phyloP scores from a whole-genome alignment of 2,113 vertebrate species.

The Erpornis zantholeuca region DNA sequence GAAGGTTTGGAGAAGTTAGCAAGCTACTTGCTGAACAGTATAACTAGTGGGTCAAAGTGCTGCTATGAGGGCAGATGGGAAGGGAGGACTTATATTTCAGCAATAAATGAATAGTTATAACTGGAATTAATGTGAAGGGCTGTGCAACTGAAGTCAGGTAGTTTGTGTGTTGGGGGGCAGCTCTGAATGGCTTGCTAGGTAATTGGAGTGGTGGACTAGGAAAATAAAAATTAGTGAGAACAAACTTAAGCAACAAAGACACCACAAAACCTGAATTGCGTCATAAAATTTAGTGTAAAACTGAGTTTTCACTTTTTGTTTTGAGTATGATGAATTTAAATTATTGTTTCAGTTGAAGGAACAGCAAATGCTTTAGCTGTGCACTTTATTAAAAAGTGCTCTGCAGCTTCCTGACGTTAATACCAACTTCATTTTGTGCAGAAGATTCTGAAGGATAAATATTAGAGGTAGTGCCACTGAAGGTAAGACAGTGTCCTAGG shows the following conservation, averaged over 20 bases:
- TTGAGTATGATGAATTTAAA: background rate
- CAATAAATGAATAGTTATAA: background rate
- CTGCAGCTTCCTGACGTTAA: background rate
- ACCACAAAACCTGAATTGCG: background rate
- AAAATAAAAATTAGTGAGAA: background rate
- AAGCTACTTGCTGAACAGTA: background rate
- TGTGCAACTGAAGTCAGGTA: background rate
- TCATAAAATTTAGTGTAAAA: background rate
- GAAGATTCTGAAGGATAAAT: background rate
- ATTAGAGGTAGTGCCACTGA: background rate
- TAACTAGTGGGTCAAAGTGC: background rate
- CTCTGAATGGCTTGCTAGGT: background rate
- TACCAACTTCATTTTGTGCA: background rate
- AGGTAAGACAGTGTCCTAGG: background rate
- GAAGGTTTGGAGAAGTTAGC: background rate
- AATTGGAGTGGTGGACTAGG: background rate
- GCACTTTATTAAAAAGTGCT: background rate
- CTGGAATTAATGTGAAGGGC: background rate
- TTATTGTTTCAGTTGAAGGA: background rate
- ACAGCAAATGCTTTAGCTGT: background rate
- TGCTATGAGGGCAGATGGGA: background rate
- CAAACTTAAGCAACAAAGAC: background rate
- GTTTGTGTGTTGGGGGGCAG: background rate
- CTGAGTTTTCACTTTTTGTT: background rate
- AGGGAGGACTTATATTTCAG: background rate